Conservation (phyloP, 2,888 invertebrate species). For the Tinea trinotella region DNA sequence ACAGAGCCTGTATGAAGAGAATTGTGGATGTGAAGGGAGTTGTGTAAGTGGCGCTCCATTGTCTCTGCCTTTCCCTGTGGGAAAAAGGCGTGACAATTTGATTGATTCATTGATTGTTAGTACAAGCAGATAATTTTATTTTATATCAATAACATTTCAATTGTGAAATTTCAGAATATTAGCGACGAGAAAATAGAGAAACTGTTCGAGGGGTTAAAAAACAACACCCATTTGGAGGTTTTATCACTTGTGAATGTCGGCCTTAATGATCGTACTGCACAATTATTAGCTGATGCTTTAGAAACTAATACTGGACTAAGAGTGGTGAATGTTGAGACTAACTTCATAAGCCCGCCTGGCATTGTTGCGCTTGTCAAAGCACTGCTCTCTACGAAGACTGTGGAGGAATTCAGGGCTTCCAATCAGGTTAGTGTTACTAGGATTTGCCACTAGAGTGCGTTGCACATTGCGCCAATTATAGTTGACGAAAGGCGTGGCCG, state of each 20-base stretch:
- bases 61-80: too few relatives aligned
- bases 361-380: constrained; percentile 90
- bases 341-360: constrained; percentile 93
- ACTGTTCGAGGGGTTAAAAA: constrained; percentile 89
- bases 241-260: constrained; percentile 95
- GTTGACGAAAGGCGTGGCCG: too few relatives aligned
- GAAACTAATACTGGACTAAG: constrained; percentile 84
- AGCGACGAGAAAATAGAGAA: constrained; percentile 95
- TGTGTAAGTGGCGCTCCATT: too few relatives aligned
- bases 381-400: constrained; percentile 86
- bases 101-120: too few relatives aligned
- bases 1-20: too few relatives aligned
- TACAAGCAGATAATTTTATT: too few relatives aligned
- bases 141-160: too few relatives aligned
- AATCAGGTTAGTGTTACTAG: constrained; percentile 83
- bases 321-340: constrained; percentile 95
- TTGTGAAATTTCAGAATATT: constrained; percentile 85
- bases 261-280: constrained; percentile 90
- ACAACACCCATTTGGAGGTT: constrained; percentile 92
- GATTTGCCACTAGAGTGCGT: too few relatives aligned
- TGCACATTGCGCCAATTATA: too few relatives aligned
- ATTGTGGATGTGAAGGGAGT: too few relatives aligned
- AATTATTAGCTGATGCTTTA: constrained; percentile 86
- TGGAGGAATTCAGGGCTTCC: constrained; percentile 96
- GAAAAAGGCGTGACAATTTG: too few relatives aligned